These are phyloP conservation scores for Melinopterus prodromus DNA, from an alignment of 2,888 invertebrate genomes.

Conservation along the genomic window DNA sequence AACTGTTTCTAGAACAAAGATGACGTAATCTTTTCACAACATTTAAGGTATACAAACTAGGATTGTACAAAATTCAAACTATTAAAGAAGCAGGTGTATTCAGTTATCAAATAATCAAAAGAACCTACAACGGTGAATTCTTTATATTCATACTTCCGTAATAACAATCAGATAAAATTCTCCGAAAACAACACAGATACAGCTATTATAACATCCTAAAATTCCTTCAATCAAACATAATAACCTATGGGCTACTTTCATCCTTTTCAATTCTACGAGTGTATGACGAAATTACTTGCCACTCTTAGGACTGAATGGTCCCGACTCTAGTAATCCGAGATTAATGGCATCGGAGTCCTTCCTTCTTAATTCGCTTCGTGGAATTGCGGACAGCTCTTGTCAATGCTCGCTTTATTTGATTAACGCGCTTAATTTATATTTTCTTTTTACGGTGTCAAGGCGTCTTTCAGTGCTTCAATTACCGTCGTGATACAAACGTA, in stretches of 20 bases:
- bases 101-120: too few relatives aligned
- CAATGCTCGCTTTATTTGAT: not conserved
- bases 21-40: too few relatives aligned
- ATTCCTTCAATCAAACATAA: not conserved
- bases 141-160: too few relatives aligned
- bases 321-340: not conserved
- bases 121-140: too few relatives aligned
- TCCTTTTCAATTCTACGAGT: not conserved
- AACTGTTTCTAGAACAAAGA: too few relatives aligned
- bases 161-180: not conserved
- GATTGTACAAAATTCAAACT: too few relatives aligned
- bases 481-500: not conserved
- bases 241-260: not conserved
- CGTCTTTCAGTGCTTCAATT: not conserved
- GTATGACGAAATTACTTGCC: not conserved
- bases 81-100: too few relatives aligned
- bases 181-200: not conserved
- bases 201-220: not conserved
- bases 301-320: not conserved
- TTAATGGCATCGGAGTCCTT: not conserved
- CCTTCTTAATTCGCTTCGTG: not conserved
- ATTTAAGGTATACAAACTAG: too few relatives aligned
- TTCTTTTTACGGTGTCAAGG: not conserved
- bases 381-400: not conserved
- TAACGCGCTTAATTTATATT: slow-evolving; percentile 4